Percentiles rank a stretch among this genome's conserved stretches.
Evolutionary conservation across 2,113 vertebrate genomes (phyloP).

Genomic region (Argyrosomus japonicus): DNA sequence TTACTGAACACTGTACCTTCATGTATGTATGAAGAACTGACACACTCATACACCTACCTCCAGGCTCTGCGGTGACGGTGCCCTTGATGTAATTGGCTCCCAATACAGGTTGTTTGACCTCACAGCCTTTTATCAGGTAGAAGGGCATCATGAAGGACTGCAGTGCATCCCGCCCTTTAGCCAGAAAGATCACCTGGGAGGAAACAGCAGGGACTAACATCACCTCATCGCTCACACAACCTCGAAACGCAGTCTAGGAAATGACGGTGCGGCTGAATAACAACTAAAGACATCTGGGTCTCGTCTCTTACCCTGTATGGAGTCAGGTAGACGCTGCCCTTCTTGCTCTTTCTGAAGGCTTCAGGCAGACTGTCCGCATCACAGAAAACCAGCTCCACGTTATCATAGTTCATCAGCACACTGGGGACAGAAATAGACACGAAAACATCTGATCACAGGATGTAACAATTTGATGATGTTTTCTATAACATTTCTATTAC

Average conservation of each 20-base stretch:
- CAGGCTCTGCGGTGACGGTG: constrained; percentile 89
- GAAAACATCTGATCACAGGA: background rate
- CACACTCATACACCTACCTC: constrained; percentile 82
- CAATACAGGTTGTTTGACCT: constrained; percentile 97
- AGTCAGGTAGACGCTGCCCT: constrained; percentile 93
- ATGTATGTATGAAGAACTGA: too few species aligned
- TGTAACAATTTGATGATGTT: too few species aligned
- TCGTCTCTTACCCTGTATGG: constrained; percentile 91
- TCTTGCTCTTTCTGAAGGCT: constrained; percentile 95
- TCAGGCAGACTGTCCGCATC: constrained; percentile 91
- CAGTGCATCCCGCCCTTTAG: constrained; percentile 91
- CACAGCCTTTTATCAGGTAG: constrained; percentile 96
- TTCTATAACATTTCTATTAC: background rate
- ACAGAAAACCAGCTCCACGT: constrained; percentile 93
- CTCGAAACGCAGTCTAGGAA: background rate
- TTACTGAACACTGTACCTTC: background rate
- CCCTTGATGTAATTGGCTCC: constrained; percentile 98
- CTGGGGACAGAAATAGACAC: constrained; percentile 59
- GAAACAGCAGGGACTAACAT: background rate
- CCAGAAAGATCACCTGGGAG: constrained; percentile 93
- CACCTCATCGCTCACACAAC: background rate
- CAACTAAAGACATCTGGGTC: background rate
- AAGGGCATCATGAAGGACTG: constrained; percentile 99
- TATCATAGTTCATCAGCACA: constrained; percentile 92
- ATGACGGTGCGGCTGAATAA: background rate